Base-by-base conservation (phyloP, 35 echinoderm and acorn worm species). In the Apostichopus parvimensis region DNA sequence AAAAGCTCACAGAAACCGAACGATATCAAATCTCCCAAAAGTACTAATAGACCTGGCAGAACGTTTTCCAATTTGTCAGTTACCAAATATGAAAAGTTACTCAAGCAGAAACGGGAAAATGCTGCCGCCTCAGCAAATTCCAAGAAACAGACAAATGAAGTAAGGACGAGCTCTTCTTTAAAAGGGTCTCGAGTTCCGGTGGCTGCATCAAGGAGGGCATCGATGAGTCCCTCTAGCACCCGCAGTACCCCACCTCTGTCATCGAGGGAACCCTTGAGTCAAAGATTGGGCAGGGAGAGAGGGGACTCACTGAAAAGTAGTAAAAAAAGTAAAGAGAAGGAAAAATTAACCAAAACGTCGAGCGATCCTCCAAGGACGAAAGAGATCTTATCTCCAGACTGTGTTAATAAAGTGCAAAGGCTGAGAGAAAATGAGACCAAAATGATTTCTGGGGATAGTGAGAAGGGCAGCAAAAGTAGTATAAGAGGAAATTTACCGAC, bases 181-280 rank as follows among this genome's bases (percentile, higher is more conserved):
- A 88, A 72, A 72, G 62, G 62, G 34, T 88, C 86, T 2, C n/a
- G 28, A 4, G 86, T 88, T 53, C 86, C 86, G 1, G 68, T 88
- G 9, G 21, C 61, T 65, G 24, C 68, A 54, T 73, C 86, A 5
- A 58, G 68, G 34, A 60, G 86, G 5, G 86, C 64, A 72, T 88
- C 86, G 1, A 54, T 88, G 68, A 88, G 86, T 23, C 86, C 86
- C 34, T 68, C 86, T 9, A 75, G 86, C 62, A 34, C 86, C 62
- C 86, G 86, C 13, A 88, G 86, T 64, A 58, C 54, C 0, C 53
- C 81, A 15, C 81, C 81, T 8, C 60, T 64, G 5, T 73, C 86
- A 23, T 64, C 68, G 4, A 88, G 86, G 24, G 86, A 88, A 34
- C 58, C 15, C 5, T 45, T 25, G 8, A 88, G 21, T 13, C 20